Evolutionary conservation across 2,797 vertebrate species (phyloP).

Genomic region (Poeciliopsis turneri): DNA sequence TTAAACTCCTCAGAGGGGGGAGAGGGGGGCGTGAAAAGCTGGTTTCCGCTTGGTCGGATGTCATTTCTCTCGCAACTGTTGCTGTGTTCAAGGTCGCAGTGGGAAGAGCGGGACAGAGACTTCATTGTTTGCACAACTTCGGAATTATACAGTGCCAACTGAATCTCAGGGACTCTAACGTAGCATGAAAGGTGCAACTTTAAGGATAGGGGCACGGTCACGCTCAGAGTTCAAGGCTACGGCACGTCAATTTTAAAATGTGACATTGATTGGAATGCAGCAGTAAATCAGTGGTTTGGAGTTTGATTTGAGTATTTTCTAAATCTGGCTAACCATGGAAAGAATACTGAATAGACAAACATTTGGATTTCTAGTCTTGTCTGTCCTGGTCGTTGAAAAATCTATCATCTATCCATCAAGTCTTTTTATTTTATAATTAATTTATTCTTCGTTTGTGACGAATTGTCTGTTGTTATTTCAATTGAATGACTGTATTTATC

Average conservation of each 20-base stretch:
- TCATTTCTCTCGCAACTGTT: slow-evolving; percentile 42
- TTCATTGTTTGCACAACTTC: slow-evolving; percentile 22
- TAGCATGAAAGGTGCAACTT: not conserved
- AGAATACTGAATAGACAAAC: not conserved
- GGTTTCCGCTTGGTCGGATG: slow-evolving; percentile 37
- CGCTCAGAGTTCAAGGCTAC: not conserved
- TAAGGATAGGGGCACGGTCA: not conserved
- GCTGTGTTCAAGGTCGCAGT: slow-evolving; percentile 44
- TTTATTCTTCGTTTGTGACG: not conserved
- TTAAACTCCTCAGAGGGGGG: slow-evolving; percentile 35
- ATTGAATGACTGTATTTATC: not conserved
- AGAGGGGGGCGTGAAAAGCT: slow-evolving; percentile 45
- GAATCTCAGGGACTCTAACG: not conserved
- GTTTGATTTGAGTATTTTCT: not conserved
- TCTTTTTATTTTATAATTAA: not conserved
- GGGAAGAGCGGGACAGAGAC: slow-evolving; percentile 29
- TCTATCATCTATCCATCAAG: not conserved
- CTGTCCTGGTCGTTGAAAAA: not conserved
- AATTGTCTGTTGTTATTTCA: not conserved
- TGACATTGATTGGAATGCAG: not conserved
- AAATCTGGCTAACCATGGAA: not conserved
- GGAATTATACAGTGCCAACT: slow-evolving; percentile 10
- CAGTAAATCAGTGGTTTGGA: not conserved
- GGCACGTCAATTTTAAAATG: not conserved
- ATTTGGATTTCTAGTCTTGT: not conserved